These are phyloP conservation scores for Rallus crepitans DNA, from an alignment of 2,797 vertebrate species.

Conservation along the genomic window DNA sequence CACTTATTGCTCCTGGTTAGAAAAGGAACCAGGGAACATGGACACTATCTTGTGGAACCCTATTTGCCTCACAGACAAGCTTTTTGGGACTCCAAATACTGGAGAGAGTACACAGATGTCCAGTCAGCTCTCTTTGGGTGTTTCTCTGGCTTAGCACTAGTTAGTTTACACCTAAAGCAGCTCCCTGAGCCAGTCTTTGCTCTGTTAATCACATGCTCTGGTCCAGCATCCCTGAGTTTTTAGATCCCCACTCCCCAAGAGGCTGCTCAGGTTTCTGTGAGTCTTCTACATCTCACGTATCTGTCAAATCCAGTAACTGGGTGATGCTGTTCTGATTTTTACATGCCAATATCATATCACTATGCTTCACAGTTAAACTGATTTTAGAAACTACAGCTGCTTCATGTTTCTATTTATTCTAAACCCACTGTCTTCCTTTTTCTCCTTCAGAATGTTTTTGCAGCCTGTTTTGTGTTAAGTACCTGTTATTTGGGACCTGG, in stretches of 20 bases:
- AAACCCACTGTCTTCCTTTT: neutral
- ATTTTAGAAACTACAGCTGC: neutral
- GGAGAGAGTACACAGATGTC: neutral
- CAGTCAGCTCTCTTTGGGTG: neutral
- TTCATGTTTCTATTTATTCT: neutral
- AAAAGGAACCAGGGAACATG: neutral
- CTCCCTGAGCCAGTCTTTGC: neutral
- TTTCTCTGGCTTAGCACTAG: neutral
- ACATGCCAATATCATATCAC: neutral
- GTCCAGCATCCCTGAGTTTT: neutral
- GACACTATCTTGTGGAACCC: neutral
- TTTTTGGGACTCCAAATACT: neutral
- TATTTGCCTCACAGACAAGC: neutral
- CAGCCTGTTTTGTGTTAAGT: neutral
- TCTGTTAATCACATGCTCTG: neutral
- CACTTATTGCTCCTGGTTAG: neutral
- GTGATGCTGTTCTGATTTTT: neutral
- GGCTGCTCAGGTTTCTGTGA: neutral
- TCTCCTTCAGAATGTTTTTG: neutral
- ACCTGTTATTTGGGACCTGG: neutral
- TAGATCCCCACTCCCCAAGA: neutral
- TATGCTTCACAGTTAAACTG: neutral
- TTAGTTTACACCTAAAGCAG: neutral
- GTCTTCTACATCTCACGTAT: neutral
- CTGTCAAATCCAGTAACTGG: neutral